Conservation (phyloP, 2,888 invertebrate genomes). For the Ormia ochracea region DNA sequence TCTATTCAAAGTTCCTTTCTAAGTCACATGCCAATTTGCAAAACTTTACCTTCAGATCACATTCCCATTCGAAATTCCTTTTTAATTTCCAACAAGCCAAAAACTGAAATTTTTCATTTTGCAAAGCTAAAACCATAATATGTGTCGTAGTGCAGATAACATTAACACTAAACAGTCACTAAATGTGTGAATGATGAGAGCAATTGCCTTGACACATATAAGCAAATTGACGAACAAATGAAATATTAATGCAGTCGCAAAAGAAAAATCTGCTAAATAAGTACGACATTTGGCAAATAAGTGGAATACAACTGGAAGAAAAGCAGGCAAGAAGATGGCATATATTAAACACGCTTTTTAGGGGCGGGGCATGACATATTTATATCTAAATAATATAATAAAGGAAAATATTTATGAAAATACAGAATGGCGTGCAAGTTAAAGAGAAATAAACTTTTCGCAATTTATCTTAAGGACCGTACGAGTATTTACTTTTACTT, state of each 20-base stretch:
- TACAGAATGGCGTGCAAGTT: neutral
- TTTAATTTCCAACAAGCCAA: too few species aligned
- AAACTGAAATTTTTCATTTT: too few species aligned
- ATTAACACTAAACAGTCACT: constrained; percentile 3
- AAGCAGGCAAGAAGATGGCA: neutral
- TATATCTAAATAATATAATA: constrained; percentile 11
- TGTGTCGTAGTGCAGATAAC: constrained; percentile 16
- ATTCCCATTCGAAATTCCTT: too few species aligned
- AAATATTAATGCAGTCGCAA: neutral
- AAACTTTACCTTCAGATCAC: too few species aligned
- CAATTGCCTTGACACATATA: constrained; percentile 44
- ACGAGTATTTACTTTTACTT: constrained; percentile 36
- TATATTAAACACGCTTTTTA: too few species aligned
- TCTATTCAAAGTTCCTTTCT: too few species aligned
- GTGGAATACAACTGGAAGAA: neutral
- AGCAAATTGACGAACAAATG: constrained; percentile 19
- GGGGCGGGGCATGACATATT: too few species aligned
- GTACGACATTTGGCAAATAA: neutral
- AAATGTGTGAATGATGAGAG: neutral
- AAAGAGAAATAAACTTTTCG: constrained; percentile 40
- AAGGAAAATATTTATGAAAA: neutral
- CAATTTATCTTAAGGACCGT: constrained; percentile 46
- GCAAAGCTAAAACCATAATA: constrained; percentile 23
- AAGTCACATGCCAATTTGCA: too few species aligned
- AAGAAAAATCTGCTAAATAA: neutral